Percentiles rank a stretch among this genome's conserved stretches.
Conservation (phyloP, 2,797 vertebrate species). For the Babyrousa celebensis region DNA sequence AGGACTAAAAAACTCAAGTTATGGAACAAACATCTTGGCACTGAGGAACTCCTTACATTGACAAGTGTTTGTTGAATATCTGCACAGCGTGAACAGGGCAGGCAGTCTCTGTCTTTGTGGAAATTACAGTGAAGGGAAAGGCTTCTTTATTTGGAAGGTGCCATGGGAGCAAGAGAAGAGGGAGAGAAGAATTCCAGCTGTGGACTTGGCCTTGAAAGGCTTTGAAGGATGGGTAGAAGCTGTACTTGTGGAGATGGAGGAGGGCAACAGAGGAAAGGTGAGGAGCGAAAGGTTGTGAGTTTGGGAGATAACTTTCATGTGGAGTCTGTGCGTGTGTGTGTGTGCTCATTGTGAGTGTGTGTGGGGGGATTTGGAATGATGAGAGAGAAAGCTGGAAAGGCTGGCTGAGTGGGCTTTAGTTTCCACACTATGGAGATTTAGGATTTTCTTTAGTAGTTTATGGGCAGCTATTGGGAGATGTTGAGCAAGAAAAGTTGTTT, state of each 20-base stretch:
- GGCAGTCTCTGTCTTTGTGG: constrained; percentile 36
- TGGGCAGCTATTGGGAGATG: constrained; percentile 44
- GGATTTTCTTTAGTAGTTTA: constrained; percentile 58
- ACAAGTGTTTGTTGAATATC: not conserved
- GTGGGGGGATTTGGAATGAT: not conserved
- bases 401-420: not conserved
- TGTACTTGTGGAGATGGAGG: not conserved
- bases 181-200: not conserved
- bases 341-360: not conserved
- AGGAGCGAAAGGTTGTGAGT: not conserved
- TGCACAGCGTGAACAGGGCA: not conserved
- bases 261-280: not conserved
- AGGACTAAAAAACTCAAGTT: constrained; percentile 52
- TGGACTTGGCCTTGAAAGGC: constrained; percentile 41
- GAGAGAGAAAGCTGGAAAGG: not conserved
- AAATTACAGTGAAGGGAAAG: constrained; percentile 15
- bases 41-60: constrained; percentile 32
- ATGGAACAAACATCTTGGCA: constrained; percentile 27
- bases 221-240: not conserved
- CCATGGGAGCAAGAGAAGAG: not conserved
- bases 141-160: not conserved
- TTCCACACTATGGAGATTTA: not conserved
- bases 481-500: constrained; percentile 68
- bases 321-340: not conserved
- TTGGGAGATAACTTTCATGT: constrained; percentile 19